Percentiles rank a stretch among this genome's conserved stretches.
phyloP scores from a whole-genome alignment of 2,113 vertebrate species.

The Calypte anna region DNA sequence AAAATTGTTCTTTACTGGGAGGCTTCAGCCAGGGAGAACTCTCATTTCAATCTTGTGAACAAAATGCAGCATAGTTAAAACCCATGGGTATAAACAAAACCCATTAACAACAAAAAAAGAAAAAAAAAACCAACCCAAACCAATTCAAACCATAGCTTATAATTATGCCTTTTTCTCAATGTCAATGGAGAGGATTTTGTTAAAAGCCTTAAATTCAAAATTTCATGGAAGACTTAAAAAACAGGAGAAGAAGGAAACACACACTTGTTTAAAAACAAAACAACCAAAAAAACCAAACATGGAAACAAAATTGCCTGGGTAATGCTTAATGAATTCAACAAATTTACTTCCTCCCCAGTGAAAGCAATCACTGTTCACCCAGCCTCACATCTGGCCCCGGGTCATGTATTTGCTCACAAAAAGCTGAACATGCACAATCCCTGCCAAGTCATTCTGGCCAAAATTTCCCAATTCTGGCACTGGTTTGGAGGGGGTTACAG shows the following conservation, averaged over 20 bases:
- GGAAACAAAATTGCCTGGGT: neutral
- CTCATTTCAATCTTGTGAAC: neutral
- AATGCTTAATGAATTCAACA: neutral
- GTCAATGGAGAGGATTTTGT: slow-evolving; percentile 33
- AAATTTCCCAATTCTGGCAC: neutral
- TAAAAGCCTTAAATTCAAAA: slow-evolving; percentile 5
- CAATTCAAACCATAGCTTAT: slow-evolving; percentile 59
- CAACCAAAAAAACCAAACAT: neutral
- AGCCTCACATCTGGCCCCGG: neutral
- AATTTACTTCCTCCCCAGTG: neutral
- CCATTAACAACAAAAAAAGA: neutral
- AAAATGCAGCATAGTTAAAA: slow-evolving; percentile 41
- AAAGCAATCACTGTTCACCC: neutral
- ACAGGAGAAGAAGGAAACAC: slow-evolving; percentile 9
- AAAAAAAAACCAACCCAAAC: neutral
- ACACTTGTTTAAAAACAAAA: neutral
- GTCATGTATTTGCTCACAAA: neutral
- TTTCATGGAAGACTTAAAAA: slow-evolving; percentile 13
- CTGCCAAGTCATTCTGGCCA: neutral
- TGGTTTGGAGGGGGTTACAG: neutral
- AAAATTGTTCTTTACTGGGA: slow-evolving; percentile 51
- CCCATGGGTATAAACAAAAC: slow-evolving; percentile 18
- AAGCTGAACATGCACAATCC: neutral
- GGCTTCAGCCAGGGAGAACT: slow-evolving; percentile 6
- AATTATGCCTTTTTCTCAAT: slow-evolving; percentile 53